Conservation (phyloP, 2,797 vertebrate species). For the Siniperca undulata region DNA sequence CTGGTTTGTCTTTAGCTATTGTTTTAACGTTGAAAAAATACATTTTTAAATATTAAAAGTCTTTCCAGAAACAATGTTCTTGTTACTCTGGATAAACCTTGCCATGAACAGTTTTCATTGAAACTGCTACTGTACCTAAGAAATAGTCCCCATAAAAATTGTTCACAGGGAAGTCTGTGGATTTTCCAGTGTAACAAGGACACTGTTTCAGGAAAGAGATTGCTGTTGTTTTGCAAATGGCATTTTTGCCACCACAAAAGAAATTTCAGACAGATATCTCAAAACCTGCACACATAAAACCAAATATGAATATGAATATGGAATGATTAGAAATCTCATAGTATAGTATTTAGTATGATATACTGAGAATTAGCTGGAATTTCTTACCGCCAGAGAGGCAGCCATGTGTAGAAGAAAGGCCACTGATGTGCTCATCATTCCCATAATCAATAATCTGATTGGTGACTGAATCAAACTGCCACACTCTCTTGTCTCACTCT, state of each 20-base stretch:
- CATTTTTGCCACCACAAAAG: neutral
- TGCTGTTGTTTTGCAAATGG: neutral
- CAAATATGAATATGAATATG: neutral
- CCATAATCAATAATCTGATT: constrained; percentile 21
- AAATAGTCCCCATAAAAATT: neutral
- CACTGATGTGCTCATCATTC: constrained; percentile 23
- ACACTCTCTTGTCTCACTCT: neutral
- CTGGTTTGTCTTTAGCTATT: neutral
- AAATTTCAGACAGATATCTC: neutral
- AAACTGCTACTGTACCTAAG: neutral
- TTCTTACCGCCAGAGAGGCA: constrained; percentile 56
- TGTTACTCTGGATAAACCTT: neutral
- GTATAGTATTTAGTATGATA: neutral
- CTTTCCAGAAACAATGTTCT: neutral
- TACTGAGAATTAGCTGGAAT: neutral
- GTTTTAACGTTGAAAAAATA: neutral
- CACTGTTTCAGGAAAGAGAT: neutral
- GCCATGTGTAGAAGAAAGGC: constrained; percentile 58
- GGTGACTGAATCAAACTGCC: neutral
- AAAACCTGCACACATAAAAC: neutral
- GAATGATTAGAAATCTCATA: neutral
- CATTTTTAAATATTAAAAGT: neutral
- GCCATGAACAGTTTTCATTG: neutral
- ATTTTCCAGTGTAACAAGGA: neutral
- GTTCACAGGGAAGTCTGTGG: neutral